Evolutionary conservation across 2,797 vertebrate genomes (phyloP).

Genomic region (Threskiornis aethiopicus): DNA sequence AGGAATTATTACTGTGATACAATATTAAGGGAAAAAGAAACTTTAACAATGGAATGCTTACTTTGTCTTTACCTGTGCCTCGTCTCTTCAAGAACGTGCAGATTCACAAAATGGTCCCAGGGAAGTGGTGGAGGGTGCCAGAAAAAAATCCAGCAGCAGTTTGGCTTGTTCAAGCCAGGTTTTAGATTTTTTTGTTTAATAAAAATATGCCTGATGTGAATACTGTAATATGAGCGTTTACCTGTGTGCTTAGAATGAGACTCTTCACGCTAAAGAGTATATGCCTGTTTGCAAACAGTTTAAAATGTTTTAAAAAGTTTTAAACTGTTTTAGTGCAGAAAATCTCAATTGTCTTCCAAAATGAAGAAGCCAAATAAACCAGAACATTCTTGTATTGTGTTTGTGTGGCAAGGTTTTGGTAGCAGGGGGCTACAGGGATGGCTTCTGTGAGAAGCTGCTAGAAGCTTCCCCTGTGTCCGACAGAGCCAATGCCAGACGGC

Average conservation of each 20-base stretch:
- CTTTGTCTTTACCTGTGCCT: not conserved
- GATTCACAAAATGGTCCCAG: not conserved
- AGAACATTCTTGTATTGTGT: not conserved
- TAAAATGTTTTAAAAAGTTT: not conserved
- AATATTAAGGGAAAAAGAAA: not conserved
- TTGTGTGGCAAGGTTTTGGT: too few relatives aligned
- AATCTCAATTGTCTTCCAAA: not conserved
- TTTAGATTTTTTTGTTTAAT: not conserved
- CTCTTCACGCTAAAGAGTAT: not conserved
- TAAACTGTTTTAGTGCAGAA: not conserved
- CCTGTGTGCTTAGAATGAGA: not conserved
- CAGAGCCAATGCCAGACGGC: too few relatives aligned
- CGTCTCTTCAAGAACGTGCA: accelerated
- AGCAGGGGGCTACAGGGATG: too few relatives aligned
- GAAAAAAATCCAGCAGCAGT: not conserved
- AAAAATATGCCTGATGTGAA: not conserved
- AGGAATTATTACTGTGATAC: not conserved
- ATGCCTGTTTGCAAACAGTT: not conserved
- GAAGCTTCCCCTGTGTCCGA: too few relatives aligned
- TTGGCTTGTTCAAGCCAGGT: not conserved
- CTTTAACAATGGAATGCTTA: not conserved
- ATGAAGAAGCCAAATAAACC: not conserved
- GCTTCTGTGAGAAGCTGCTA: too few relatives aligned
- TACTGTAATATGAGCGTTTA: not conserved
- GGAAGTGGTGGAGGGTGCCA: not conserved